Conservation (phyloP, 1,140 invertebrate genomes). For the Eumeta japonica region DNA sequence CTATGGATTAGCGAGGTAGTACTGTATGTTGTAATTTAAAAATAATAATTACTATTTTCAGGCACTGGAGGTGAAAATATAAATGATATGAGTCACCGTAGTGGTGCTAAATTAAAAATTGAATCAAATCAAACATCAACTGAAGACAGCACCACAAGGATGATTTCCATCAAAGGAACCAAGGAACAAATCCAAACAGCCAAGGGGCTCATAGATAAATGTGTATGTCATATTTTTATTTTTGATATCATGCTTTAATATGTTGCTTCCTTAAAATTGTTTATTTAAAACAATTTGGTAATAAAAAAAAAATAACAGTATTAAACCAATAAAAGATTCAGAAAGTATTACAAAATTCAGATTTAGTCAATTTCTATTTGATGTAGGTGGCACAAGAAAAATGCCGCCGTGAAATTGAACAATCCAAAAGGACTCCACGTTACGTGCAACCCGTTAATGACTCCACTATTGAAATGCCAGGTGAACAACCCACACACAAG, state of each 20-base stretch:
- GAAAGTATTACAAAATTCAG: too few species aligned
- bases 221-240: neutral
- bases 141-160: slow-evolving; percentile 21
- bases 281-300: too few species aligned
- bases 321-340: too few species aligned
- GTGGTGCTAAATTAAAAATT: slow-evolving; percentile 65
- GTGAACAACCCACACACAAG: slow-evolving; percentile 24
- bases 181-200: slow-evolving; percentile 52
- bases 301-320: too few species aligned
- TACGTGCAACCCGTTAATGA: slow-evolving; percentile 12
- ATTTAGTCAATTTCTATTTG: slow-evolving; percentile 10
- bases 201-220: slow-evolving; percentile 16
- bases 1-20: too few species aligned
- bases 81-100: slow-evolving; percentile 64
- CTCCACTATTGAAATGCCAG: slow-evolving; percentile 21
- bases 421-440: slow-evolving; percentile 35
- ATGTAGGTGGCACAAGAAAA: slow-evolving; percentile 41
- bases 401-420: slow-evolving; percentile 40
- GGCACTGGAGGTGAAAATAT: slow-evolving; percentile 68
- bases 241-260: neutral
- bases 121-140: slow-evolving; percentile 18
- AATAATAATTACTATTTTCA: too few species aligned
- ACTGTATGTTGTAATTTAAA: too few species aligned
- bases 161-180: slow-evolving; percentile 49
- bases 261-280: neutral